phyloP scores from a whole-genome alignment of 2,888 invertebrate genomes.

The Synergus laeviventris region DNA sequence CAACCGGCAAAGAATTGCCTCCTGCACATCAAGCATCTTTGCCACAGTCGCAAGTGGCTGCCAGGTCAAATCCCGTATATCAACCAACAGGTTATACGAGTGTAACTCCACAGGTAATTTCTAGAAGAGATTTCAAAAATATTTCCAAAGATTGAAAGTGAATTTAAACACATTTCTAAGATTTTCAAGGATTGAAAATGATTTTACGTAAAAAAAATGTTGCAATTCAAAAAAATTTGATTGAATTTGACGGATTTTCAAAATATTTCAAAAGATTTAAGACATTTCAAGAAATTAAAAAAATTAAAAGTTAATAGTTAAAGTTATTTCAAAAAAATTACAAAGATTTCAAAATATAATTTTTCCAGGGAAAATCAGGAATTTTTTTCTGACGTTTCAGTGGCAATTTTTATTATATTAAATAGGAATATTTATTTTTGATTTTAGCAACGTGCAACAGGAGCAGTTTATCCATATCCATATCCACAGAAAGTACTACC shows the following conservation, averaged over 20 bases:
- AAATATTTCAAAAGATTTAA: no score
- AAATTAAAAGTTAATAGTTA: no score
- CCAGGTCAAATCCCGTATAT: slow-evolving; percentile 68
- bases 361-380: not conserved
- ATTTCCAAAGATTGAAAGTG: no score
- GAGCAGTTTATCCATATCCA: slow-evolving; percentile 63
- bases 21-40: slow-evolving; percentile 74
- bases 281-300: no score
- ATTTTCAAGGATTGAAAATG: no score
- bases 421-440: slow-evolving; percentile 25
- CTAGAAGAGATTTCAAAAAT: no score
- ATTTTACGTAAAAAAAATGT: no score
- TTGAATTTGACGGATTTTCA: not conserved
- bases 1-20: slow-evolving; percentile 70
- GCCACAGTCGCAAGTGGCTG: slow-evolving; percentile 69
- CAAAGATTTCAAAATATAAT: not conserved
- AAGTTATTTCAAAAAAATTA: not conserved
- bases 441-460: slow-evolving; percentile 60
- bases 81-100: slow-evolving; percentile 68
- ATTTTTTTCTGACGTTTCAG: no score
- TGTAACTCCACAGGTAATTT: slow-evolving; percentile 69
- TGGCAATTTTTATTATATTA: no score
- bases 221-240: no score
- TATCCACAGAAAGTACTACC: slow-evolving; percentile 69
- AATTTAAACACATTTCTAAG: not conserved